Conservation (phyloP, 2,888 invertebrate species). For the Herminia tarsipennalis region DNA sequence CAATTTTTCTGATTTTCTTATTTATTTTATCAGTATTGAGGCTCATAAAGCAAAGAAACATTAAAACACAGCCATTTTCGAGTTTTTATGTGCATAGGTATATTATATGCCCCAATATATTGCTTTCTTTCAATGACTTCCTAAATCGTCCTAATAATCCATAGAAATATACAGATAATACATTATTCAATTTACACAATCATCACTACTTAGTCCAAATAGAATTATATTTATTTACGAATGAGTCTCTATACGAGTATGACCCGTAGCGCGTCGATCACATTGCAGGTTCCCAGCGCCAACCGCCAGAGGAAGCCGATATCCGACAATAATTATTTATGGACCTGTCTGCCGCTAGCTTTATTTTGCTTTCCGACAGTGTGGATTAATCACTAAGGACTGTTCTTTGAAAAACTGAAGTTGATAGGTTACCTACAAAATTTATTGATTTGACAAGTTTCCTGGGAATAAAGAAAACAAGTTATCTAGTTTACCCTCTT, state of each 20-base stretch:
- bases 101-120: too few species aligned
- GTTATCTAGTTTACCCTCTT: too few species aligned
- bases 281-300: conserved; percentile 48
- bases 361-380: conserved; percentile 46
- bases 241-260: conserved; percentile 4
- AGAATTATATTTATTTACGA: not conserved
- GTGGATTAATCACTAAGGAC: conserved; percentile 27
- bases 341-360: conserved; percentile 55
- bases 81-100: too few species aligned
- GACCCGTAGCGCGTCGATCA: conserved; percentile 54
- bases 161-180: not conserved
- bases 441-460: too few species aligned
- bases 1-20: too few species aligned
- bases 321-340: conserved; percentile 56
- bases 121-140: too few species aligned
- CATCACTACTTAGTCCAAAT: not conserved
- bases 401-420: conserved; percentile 8
- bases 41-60: not conserved
- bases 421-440: too few species aligned
- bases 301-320: conserved; percentile 63
- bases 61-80: too few species aligned
- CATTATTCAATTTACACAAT: not conserved
- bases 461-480: too few species aligned
- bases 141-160: not conserved
- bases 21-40: too few species aligned